phyloP scores from a whole-genome alignment of 2,113 vertebrate genomes.

The Brienomyrus brachyistius region DNA sequence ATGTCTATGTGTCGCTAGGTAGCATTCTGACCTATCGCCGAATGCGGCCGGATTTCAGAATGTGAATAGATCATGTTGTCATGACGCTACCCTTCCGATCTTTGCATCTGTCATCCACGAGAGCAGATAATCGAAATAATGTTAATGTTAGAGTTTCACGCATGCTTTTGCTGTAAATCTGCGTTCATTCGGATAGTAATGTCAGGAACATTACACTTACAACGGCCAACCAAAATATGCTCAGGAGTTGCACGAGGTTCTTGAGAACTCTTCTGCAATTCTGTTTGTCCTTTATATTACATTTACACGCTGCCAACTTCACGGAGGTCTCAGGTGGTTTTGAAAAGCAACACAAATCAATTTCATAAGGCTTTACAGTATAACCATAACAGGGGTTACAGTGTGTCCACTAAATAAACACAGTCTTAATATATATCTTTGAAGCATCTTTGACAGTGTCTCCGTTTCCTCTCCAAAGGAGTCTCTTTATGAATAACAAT shows the following conservation, averaged over 20 bases:
- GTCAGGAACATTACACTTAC: not conserved
- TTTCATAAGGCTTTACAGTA: slow-evolving; percentile 42
- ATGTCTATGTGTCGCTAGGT: not conserved
- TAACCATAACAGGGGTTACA: slow-evolving; percentile 35
- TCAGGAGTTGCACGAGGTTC: not conserved
- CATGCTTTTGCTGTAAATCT: not conserved
- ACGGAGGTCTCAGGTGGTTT: slow-evolving; percentile 6
- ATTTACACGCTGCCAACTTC: slow-evolving; percentile 13
- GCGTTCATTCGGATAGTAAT: not conserved
- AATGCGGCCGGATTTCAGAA: not conserved
- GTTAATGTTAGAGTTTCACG: not conserved
- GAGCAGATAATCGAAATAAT: not conserved
- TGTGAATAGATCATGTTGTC: not conserved
- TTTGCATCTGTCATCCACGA: not conserved
- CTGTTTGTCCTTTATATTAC: slow-evolving; percentile 9
- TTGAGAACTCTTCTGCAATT: not conserved
- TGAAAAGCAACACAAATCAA: slow-evolving; percentile 21
- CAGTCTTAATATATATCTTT: slow-evolving; percentile 31
- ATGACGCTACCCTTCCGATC: not conserved
- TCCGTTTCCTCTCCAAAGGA: not conserved
- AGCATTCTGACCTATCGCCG: not conserved
- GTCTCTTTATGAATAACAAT: not conserved
- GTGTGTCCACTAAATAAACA: slow-evolving; percentile 26
- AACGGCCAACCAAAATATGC: not conserved
- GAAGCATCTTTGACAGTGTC: not conserved